Conservation (phyloP, 2,797 vertebrate species). For the Myoxocephalus aenaeus region DNA sequence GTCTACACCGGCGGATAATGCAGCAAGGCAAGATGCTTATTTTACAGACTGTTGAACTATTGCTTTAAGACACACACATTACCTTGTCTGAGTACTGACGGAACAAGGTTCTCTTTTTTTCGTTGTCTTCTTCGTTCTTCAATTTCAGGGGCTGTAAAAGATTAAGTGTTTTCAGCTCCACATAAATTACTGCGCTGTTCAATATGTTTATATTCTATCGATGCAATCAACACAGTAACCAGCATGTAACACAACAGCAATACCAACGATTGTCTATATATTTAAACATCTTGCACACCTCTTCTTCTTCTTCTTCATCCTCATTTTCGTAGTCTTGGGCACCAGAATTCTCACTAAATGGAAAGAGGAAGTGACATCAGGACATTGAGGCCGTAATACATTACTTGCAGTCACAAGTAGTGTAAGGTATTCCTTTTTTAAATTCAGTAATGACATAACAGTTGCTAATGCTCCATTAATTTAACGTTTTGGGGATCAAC, state of each 20-base stretch:
- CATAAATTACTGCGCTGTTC: neutral
- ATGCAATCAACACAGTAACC: neutral
- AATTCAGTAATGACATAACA: too few species aligned
- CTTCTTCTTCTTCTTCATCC: neutral
- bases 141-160: slow-evolving; percentile 16
- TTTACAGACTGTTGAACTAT: neutral
- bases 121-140: accelerated
- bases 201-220: neutral
- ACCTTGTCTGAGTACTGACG: slow-evolving; percentile 69
- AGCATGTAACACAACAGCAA: slow-evolving; percentile 1
- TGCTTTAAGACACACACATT: slow-evolving; percentile 6
- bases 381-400: neutral
- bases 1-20: neutral
- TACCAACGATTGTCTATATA: neutral
- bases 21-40: neutral
- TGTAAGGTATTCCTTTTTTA: neutral
- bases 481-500: neutral
- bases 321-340: slow-evolving; percentile 2
- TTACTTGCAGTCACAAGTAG: neutral
- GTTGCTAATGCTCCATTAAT: neutral
- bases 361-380: neutral
- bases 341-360: slow-evolving; percentile 55
- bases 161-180: neutral
- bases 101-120: slow-evolving; percentile 37
- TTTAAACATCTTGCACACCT: slow-evolving; percentile 30